Evolutionary conservation across 1,140 invertebrate species (phyloP), one percentile per base, ranked within the genome.

Genomic region (Drosophila takahashii): DNA sequence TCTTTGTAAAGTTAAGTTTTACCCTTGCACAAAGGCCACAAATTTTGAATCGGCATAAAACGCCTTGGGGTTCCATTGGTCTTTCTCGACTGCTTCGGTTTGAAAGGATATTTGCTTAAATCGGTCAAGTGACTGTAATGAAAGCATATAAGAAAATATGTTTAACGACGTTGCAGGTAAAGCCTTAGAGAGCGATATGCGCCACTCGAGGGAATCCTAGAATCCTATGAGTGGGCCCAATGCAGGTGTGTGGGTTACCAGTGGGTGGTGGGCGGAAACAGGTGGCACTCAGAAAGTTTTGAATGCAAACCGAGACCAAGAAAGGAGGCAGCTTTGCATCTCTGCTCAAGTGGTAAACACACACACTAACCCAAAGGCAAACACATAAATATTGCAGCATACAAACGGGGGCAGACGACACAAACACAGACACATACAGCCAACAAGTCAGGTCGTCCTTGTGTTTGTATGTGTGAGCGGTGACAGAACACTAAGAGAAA

Each of bases 381-480:
- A 75, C 45, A 61, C 41, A 61, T 83, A 89, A 87, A 87, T 87
- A 83, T 69, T 87, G 84, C 75, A 89, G 84, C 79, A 89, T 60
- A 79, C 79, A 77, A 87, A 87, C 62, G 84, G 84, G 83, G 83
- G 84, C 83, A 86, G 79, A 54, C 72, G 65, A 72, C 74, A 44
- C 41, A 64, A 18, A 75, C 41, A 57, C 37, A 58, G 60, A 72
- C 74, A 72, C 66, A 67, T 77, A 71, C 71, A 79, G 50, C 73
- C 78, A 78, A 54, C 83, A 83, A 81, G 83, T 86, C 75, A 83
- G 83, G 79, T 83, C 27, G 37, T 42, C 22, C 53, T 42, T 53
- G 36, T 52, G 34, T n/a, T 29, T 37, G 78, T 72, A 58, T 58
- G 52, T 77, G 59, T 71, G 59, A 67, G 64, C 39, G 34, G 59